Base-by-base conservation (phyloP, 1,140 invertebrate species). In the Latrodectus geometricus region DNA sequence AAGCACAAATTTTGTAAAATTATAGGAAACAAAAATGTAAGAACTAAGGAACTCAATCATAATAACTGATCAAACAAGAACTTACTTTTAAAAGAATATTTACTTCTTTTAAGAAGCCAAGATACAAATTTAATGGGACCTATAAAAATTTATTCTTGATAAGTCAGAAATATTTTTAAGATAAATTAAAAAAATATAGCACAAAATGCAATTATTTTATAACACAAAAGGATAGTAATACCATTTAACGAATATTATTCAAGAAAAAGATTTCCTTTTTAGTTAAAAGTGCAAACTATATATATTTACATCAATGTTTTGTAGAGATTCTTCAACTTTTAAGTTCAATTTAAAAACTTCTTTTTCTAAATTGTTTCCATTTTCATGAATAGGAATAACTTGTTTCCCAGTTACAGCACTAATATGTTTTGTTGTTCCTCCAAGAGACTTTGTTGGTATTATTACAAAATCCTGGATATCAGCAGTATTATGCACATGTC, bases 401-500 rank as follows among this genome's bases (percentile, higher is more conserved):
- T 56, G 50, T 14, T 74, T 80, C 14, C 85, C 85, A 73, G 85
- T 87, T 15, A 80, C 85, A 52, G 76, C 85, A 87, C 70, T 74
- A 15, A 87, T 50, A 35, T 17, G 12, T 50, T 80, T 79, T 5
- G 69, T 73, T 50, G 69, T 12, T 21, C 85, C 70, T 17, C 76
- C 77, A 66, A 49, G 70, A 23, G 85, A 79, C 72, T 79, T 87
- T 48, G 85, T 73, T 11, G 76, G 77, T 15, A 80, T 80, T 8
- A 87, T 9, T 17, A 80, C 21, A 73, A 87, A 74, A 5, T 54
- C 48, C 21, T 74, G 48, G 70, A 87, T 72, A 68, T 87, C 85
- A 20, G 54, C 52, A 48, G 85, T 87, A 48, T 87, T 87, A n/a
- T 80, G 76, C 23, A 87, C 85, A 80, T 87, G 85, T 8, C 85